Evolutionary conservation across 2,888 invertebrate species (phyloP), one percentile per base, ranked within the genome.

Genomic region (Nemotelus nigrinus): DNA sequence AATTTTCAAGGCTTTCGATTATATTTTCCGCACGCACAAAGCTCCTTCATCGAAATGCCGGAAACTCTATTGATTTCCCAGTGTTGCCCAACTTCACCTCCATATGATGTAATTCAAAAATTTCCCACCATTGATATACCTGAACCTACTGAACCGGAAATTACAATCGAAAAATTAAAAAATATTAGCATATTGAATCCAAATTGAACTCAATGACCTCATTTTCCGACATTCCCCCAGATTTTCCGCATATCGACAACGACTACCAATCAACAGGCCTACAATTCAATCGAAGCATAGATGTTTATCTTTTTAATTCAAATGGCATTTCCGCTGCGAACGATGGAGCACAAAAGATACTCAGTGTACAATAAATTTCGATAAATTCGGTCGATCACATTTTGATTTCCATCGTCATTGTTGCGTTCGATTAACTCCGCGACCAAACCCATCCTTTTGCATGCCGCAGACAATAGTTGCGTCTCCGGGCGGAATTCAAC

Each of bases 381-480:
- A 25, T 74, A 58, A 65, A 45, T 57, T 77, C 57, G 76, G 45
- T 77, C 55, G 76, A 48, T 68, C 47, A 43, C 76, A 72, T 57
- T 72, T 45, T 53, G n/a, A 64, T 53, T 68, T 58, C 47, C 58
- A 44, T n/a, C 7, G 25, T n/a, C 63, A 77, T 67, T 68, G 76
- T 76, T 76, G 64, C 67, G 57, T 65, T 76, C 39, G 63, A 76
- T 55, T 45, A 53, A 65, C 3, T 60, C 44, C 44, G 8, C 10
- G 50, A 67, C 76, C 72, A 60, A 72, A 64, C 75, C 76, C 68
- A 77, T 77, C 76, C 76, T 67, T 70, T n/a, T 65, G 44, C n/a
- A n/a, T 41, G 44, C 44, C 57, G 3, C 67, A 5, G 7, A 43
- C 44, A 44, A 44, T 67, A 47, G n/a, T 25, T 47, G 25, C 39